Conservation (phyloP, 2,888 invertebrate genomes). For the Chrysolina haemoptera region DNA sequence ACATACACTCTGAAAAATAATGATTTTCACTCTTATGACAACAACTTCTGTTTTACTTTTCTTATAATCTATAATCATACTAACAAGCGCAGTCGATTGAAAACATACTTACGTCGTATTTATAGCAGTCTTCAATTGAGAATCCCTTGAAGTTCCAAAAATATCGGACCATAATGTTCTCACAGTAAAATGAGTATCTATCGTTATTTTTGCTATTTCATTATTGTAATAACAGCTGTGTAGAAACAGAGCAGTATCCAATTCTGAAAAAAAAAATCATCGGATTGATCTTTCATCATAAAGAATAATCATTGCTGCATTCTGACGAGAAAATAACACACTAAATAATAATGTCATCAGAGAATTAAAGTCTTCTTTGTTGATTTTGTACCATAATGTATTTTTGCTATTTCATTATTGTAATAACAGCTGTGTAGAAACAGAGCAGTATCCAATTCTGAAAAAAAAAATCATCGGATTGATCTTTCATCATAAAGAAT, state of each 20-base stretch:
- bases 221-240: slow-evolving; percentile 80
- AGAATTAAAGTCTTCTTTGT: too few relatives aligned
- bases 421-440: too few relatives aligned
- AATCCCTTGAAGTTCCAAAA: slow-evolving; percentile 73
- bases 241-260: slow-evolving; percentile 75
- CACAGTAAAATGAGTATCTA: slow-evolving; percentile 80
- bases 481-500: too few relatives aligned
- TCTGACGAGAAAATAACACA: too few relatives aligned
- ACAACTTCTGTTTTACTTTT: neutral
- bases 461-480: too few relatives aligned
- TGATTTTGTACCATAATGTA: too few relatives aligned
- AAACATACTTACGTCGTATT: slow-evolving; percentile 71
- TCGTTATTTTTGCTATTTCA: slow-evolving; percentile 78
- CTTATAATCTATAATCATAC: neutral
- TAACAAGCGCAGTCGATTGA: neutral
- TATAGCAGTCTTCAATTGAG: slow-evolving; percentile 69
- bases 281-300: too few relatives aligned
- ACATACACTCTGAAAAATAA: slow-evolving; percentile 49
- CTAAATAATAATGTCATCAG: too few relatives aligned
- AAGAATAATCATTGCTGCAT: too few relatives aligned
- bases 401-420: too few relatives aligned
- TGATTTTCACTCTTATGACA: neutral
- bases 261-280: too few relatives aligned
- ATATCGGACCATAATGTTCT: slow-evolving; percentile 78
- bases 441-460: too few relatives aligned